Evolutionary conservation across 1,140 invertebrate genomes (phyloP).

Genomic region (Calliopsis andreniformis): DNA sequence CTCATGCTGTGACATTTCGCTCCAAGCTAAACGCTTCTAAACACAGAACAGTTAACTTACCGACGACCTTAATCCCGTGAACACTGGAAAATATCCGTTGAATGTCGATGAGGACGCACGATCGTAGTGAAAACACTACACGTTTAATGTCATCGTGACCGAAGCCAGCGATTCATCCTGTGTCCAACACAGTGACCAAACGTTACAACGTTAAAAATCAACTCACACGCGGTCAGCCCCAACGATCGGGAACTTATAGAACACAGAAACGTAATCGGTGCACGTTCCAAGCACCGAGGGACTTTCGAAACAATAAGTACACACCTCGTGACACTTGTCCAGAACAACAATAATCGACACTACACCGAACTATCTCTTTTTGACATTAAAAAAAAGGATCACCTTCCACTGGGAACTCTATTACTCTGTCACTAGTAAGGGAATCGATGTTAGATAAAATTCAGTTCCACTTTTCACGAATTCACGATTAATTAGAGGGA

Average conservation of each 20-base stretch:
- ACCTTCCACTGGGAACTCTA: no score
- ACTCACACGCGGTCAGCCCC: not conserved
- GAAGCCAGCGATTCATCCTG: constrained; percentile 21
- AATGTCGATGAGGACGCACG: not conserved
- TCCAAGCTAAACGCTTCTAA: not conserved
- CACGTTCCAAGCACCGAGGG: constrained; percentile 31
- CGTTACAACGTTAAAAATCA: constrained; percentile 5
- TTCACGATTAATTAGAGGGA: no score
- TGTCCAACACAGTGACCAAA: not conserved
- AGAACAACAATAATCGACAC: constrained; percentile 45
- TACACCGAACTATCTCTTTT: constrained; percentile 25
- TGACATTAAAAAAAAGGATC: no score
- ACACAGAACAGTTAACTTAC: not conserved
- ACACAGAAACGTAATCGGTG: constrained; percentile 7
- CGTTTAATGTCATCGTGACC: constrained; percentile 1
- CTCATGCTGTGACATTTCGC: no score
- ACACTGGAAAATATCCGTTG: not conserved
- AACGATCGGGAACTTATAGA: not conserved
- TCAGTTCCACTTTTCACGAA: no score
- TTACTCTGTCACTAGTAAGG: no score
- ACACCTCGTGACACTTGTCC: constrained; percentile 52
- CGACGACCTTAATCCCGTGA: not conserved
- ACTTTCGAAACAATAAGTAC: constrained; percentile 45
- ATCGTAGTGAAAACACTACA: not conserved
- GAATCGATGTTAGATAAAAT: no score